Evolutionary conservation across 2,113 vertebrate genomes (phyloP), one percentile per base, ranked within the genome.

Genomic region (Boulengeromyrus knoepffleri): DNA sequence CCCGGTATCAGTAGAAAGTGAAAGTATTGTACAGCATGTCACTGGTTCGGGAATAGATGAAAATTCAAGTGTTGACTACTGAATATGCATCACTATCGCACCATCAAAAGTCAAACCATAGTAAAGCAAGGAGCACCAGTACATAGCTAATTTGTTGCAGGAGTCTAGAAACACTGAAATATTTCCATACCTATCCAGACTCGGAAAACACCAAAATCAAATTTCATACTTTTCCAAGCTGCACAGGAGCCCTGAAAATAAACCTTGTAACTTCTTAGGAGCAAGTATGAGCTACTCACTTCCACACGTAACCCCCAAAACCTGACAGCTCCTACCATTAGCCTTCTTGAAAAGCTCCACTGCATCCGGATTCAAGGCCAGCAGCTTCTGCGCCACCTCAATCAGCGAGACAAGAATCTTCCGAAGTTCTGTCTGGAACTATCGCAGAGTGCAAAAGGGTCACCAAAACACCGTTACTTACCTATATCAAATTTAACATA

Each of bases 401-500:
- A 99, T 99, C 86, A 99, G 98, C 7, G 99, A 99, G 86, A 99
- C 97, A 52, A 99, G 93, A 94, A 99, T 99, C 91, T 98, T 99
- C 92, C 98, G 95, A 87, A 99, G 98, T 92, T 99, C 99, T 0
- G 99, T 99, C 95, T 99, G 98, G 95, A 99, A 99, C 99, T 99
- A 93, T 47, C 91, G 93, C 70, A 93, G 90, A 92, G 88, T 42
- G 93, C 92, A 90, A 52, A 31, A 8, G 88, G 80, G 83, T 45
- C 31, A 39, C 15, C 5, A 21, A 42, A 24, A 31, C 70, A 45
- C 3, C 7, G 21, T 52, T 24, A 46, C 52, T 62, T 31, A n/a
- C 9, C 62, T 83, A n/a, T 21, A 42, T 80, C 15, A 80, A 80
- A 80, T 19, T 80, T 36, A 80, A 80, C 74, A 80, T 17, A 36